phyloP scores from a whole-genome alignment of 2,113 vertebrate genomes.

The Thalassarche chlororhynchos region DNA sequence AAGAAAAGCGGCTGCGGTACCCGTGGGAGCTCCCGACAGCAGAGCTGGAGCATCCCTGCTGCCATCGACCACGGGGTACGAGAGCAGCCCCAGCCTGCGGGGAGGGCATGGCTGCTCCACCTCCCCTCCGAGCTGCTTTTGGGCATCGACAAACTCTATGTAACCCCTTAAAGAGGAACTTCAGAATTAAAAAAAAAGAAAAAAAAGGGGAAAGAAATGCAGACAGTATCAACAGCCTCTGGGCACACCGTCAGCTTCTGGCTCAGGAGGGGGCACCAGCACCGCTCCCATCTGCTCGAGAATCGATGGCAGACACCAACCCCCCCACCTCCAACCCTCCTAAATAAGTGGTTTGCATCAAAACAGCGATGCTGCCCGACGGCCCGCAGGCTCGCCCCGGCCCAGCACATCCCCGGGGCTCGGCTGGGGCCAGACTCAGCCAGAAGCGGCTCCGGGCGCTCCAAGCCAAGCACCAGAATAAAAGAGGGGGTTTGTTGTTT shows the following conservation, averaged over 20 bases:
- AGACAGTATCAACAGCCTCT: not conserved
- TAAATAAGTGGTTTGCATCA: not conserved
- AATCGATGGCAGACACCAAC: not conserved
- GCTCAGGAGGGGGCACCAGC: fast-evolving
- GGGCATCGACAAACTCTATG: fast-evolving
- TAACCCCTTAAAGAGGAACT: not conserved
- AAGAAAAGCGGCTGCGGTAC: not conserved
- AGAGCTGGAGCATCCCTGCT: not conserved
- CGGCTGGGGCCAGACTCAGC: not conserved
- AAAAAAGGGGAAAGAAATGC: not conserved
- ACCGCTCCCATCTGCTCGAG: fast-evolving
- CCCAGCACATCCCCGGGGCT: not conserved
- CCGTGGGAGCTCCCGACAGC: not conserved
- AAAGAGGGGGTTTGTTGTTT: not conserved
- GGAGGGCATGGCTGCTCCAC: fast-evolving
- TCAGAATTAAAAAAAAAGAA: not conserved
- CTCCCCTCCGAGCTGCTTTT: not conserved
- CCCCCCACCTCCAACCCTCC: fast-evolving
- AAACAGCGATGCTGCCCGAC: not conserved
- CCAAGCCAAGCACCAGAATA: not conserved
- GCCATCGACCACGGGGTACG: fast-evolving
- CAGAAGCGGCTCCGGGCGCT: not conserved
- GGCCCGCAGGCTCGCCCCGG: not conserved
- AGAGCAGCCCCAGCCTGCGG: fast-evolving
- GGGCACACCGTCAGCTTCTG: fast-evolving